Base-by-base conservation (phyloP, 2,113 vertebrate genomes). In the Zosterops japonicus region DNA sequence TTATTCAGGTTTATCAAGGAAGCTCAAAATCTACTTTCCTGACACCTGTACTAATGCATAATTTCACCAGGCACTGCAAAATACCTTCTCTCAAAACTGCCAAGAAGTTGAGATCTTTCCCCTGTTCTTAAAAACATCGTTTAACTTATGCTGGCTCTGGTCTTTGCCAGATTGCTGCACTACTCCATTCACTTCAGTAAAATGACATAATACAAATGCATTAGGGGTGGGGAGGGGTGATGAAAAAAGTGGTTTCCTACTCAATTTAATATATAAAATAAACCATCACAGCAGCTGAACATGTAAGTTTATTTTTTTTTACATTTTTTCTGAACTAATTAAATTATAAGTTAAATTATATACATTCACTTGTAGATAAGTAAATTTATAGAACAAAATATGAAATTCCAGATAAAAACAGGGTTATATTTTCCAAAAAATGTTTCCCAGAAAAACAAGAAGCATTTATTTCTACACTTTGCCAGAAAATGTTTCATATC, bases 181-280 rank as follows among this genome's bases (percentile, higher is more conserved):
- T 24, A 12, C 4, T 42, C 52, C 15, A 8, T 74, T 39, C 57
- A 56, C 42, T 47, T 83, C 68, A 31, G 5, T 47, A 56, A 67
- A 85, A 85, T 11, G 14, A 6, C 33, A 70, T 31, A 44, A 52
- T 42, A 6, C 2, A 83, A 60, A 21, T 6, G 53, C 4, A 6
- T 8, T 50, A 9, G 1, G 1, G 1, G 3, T 7, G 20, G 8
- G 3, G 21, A 35, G 9, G 3, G 27, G 7, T 28, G 7, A 10
- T 31, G 7, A 47, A 35, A 39, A 8, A 52, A 12, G 13, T 36
- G 5, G 0, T 5, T 91, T 83, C n/a, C 23, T 56, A 15, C 17
- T 83, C 10, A 25, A 25, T 82, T 81, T 63, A 44, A 0, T 49
- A 14, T 11, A 2, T 24, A 39, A 79, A 87, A 81, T 18, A 35